Evolutionary conservation across 2,797 vertebrate species (phyloP).

Genomic region (Sebastes minor): DNA sequence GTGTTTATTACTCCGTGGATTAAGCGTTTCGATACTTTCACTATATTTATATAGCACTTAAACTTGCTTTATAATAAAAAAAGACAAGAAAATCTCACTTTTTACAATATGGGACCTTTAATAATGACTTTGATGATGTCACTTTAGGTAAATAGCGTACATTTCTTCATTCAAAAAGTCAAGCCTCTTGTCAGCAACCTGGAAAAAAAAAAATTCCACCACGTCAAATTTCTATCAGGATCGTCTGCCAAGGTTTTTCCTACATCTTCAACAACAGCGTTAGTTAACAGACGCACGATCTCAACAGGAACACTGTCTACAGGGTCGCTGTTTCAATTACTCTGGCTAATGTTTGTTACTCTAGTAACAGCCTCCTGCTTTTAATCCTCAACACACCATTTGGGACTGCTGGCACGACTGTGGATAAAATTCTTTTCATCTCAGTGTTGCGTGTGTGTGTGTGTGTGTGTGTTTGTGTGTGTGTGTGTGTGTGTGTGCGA

Average conservation of each 20-base stretch:
- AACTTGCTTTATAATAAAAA: no score
- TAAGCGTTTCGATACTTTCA: no score
- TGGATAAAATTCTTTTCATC: slow-evolving; percentile 58
- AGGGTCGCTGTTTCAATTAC: slow-evolving; percentile 65
- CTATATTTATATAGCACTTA: no score
- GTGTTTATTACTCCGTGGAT: no score
- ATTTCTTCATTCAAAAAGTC: background rate
- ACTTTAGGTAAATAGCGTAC: slow-evolving; percentile 19
- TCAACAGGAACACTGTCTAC: slow-evolving; percentile 32
- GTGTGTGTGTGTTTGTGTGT: slow-evolving; percentile 8
- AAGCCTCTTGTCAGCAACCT: background rate
- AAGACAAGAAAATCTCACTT: no score
- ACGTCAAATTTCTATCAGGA: slow-evolving; percentile 4
- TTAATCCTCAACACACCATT: slow-evolving; percentile 48
- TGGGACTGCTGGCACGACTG: slow-evolving; percentile 19
- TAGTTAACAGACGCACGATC: slow-evolving; percentile 20
- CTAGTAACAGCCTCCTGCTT: slow-evolving; percentile 48
- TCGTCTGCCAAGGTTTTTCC: slow-evolving; percentile 5
- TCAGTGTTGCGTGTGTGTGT: slow-evolving; percentile 3
- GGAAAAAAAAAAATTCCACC: background rate
- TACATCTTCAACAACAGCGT: slow-evolving; percentile 6
- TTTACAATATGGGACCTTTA: no score
- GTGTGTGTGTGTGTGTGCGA: background rate
- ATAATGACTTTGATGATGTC: slow-evolving; percentile 11
- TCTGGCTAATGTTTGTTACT: slow-evolving; percentile 49